Conservation (phyloP, 2,797 vertebrate genomes). For the Tapirus indicus region DNA sequence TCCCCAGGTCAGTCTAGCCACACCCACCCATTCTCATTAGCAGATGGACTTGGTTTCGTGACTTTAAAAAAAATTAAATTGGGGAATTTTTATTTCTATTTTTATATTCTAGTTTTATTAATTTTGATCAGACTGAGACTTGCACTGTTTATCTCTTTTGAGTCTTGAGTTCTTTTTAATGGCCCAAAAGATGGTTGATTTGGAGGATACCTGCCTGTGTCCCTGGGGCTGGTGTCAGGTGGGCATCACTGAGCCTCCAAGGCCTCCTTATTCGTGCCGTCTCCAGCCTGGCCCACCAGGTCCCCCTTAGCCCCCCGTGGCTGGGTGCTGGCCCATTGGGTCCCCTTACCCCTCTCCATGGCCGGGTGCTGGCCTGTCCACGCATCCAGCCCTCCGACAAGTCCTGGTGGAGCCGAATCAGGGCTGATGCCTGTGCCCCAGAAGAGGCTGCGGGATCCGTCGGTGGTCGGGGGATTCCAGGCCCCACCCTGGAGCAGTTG, state of each 20-base stretch:
- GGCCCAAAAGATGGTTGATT: neutral
- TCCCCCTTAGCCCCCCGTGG: too few species aligned
- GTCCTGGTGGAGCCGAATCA: neutral
- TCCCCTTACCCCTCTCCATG: too few species aligned
- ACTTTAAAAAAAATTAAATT: neutral
- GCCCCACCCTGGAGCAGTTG: neutral
- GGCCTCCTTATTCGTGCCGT: fast-evolving
- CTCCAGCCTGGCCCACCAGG: neutral
- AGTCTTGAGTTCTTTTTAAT: neutral
- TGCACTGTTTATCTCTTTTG: neutral
- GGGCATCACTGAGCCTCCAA: too few species aligned
- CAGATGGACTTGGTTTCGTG: too few species aligned
- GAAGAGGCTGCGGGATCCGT: neutral
- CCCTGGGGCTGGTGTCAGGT: neutral
- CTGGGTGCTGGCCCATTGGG: neutral
- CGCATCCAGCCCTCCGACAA: too few species aligned
- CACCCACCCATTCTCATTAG: too few species aligned
- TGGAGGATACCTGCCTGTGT: fast-evolving
- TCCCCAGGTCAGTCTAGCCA: too few species aligned
- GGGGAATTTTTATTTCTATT: neutral
- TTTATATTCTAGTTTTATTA: neutral
- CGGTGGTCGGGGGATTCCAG: neutral
- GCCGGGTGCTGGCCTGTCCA: neutral
- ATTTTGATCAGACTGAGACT: neutral
- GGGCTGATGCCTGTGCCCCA: neutral